A percentile compares a stretch with the other conserved stretches of the same genome.
Evolutionary conservation across 2,113 vertebrate species (phyloP).

Genomic region (Eretmochelys imbricata): DNA sequence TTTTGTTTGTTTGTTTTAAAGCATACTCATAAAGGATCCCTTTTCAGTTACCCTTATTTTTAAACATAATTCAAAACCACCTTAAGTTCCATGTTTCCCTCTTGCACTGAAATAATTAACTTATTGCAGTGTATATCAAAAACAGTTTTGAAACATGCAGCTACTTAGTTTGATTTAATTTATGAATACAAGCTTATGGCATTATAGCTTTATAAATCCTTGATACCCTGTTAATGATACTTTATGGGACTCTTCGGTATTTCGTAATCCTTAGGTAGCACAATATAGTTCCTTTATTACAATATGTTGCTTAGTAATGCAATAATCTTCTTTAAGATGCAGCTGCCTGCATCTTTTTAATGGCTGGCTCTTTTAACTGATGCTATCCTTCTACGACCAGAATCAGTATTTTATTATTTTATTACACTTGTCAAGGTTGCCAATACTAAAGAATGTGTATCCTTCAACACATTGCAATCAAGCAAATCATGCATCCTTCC

Average conservation of each 20-base stretch:
- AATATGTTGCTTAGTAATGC: background rate
- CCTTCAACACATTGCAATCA: background rate
- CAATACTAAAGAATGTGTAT: background rate
- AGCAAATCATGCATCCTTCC: background rate
- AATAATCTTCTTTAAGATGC: background rate
- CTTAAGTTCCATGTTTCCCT: background rate
- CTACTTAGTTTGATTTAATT: conserved; percentile 6
- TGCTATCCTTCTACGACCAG: background rate
- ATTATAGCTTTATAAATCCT: conserved; percentile 43
- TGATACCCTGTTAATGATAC: conserved; percentile 22
- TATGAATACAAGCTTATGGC: conserved; percentile 3
- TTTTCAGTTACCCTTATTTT: background rate
- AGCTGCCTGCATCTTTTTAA: background rate
- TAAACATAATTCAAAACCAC: background rate
- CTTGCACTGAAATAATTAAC: background rate
- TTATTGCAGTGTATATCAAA: background rate
- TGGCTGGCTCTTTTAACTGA: background rate
- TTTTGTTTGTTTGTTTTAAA: background rate
- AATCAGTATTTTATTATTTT: background rate
- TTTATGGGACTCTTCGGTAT: background rate
- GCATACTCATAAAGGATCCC: background rate
- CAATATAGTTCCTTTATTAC: conserved; percentile 27
- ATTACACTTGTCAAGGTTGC: background rate
- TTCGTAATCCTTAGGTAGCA: conserved; percentile 23
- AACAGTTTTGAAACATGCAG: background rate